Evolutionary conservation across 2,888 invertebrate species (phyloP), one percentile per base, ranked within the genome.

Genomic region (Tipula lateralis): DNA sequence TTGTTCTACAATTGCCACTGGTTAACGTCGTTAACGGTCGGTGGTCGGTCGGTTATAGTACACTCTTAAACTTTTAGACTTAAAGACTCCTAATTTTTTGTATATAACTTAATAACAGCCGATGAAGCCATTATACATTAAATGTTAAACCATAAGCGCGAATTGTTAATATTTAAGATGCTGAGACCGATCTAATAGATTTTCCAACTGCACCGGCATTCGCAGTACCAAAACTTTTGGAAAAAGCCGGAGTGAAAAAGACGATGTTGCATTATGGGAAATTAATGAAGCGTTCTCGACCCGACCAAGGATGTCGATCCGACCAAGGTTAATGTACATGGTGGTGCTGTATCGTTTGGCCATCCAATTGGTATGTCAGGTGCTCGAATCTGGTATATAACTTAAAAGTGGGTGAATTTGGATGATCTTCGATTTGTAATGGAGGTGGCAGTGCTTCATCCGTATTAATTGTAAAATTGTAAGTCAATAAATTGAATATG

Each of bases 341-440:
- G 99, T 83, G 99, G 99, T 50, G 99, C 99, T 84, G 99, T 99
- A n/a, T 97, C 98, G 87, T 92, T 99, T 66, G 99, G 99, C 1
- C 99, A 99, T 91, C 99, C 99, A 2, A 98, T 99, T 89, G 99
- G 99, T 85, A 99, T 99, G 99, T 99, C 99, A 1, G 99, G 99
- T 29, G 96, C 98, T 6, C 93, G 99, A 86, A 93, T 90, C 91
- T 99, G 87, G 95, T 95, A 36, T 97, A 99, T 90, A 93, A 95
- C 9, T 91, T 99, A 66, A 96, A 97, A 88, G 91, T 95, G 81
- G 99, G 99, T 16, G 93, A 99, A 90, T 96, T 96, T 88, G 99
- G 99, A 84, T 94, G 98, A 85, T 99, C 98, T 30, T 95, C 97
- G 6, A 99, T 99, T 88, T 99, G 99, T 91, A 99, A 99, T 89